Evolutionary conservation across 1,140 invertebrate genomes (phyloP), one percentile per base, ranked within the genome.

Genomic region (Chelonus insularis): DNA sequence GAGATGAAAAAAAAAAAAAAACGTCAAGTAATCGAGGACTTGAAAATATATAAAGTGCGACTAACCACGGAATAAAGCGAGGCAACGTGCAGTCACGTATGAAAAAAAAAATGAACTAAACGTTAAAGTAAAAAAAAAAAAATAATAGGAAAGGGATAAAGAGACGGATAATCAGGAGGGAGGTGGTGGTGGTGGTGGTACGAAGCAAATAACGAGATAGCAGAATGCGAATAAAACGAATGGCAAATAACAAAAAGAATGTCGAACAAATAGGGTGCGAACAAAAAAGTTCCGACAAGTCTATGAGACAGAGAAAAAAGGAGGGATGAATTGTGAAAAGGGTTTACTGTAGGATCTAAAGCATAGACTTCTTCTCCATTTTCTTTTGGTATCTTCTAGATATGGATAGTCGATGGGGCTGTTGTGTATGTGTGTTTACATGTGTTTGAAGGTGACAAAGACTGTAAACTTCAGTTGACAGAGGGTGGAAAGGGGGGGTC

Each of bases 201-300:
- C 25, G 45, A 63, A 57, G 48, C 14, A 62, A 62, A 54, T 34
- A 18, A 54, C 41, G 50, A 48, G 34, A 45, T 45, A 45, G 41
- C 11, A 20, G 18, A 45, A 21, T 9, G 12, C 12, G 18, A 45
- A 45, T 6, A 45, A 45, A 45, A 45, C 12, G 41, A 21, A 45
- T 21, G 18, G 41, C 18, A 11, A 45, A 45, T 45, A 45, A 45
- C 4, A 21, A 18, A 45, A 45, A 45, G 14, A 45, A 39, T 39
- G 41, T 16, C 41, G 41, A 45, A 12, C 41, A 20, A 48, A 48
- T 48, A 48, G 45, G 21, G 45, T 48, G 45, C 4, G 45, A 48
- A 48, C 45, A 25, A 12, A 48, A 48, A 48, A 23, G 20, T 48
- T 14, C 36, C 36, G 36, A 39, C 36, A n/a, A 48, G 45, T 45